These are phyloP conservation scores for Drosophila arawakana DNA, from an alignment of 1,140 invertebrate species.

Conservation along the genomic window DNA sequence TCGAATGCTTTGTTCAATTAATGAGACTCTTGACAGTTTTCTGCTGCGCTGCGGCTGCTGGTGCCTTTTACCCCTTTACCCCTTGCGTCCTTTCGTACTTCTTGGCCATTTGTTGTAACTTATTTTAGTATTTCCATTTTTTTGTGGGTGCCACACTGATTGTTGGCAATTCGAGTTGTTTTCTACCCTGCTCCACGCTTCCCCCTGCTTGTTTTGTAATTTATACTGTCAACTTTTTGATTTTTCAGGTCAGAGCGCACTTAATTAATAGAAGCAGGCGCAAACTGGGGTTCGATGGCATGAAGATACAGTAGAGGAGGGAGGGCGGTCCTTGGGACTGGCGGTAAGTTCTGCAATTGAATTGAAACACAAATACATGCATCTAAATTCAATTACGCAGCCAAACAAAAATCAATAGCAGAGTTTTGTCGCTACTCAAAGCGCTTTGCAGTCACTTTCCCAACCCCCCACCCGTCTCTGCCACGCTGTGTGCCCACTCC, in stretches of 20 bases:
- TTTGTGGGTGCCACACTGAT: conserved; percentile 45
- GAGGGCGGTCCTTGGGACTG: background rate
- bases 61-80: conserved; percentile 13
- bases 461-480: background rate
- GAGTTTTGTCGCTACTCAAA: conserved; percentile 42
- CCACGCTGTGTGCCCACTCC: background rate
- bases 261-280: conserved; percentile 74
- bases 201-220: conserved; percentile 71
- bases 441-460: background rate
- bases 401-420: conserved; percentile 74
- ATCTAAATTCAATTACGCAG: conserved; percentile 75
- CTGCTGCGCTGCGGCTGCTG: conserved; percentile 53
- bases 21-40: conserved; percentile 84
- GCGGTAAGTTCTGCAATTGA: conserved; percentile 55
- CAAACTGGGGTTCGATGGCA: background rate
- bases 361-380: conserved; percentile 64
- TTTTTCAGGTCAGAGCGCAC: conserved; percentile 79
- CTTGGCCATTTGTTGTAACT: conserved; percentile 27
- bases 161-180: conserved; percentile 38
- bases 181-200: conserved; percentile 5
- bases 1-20: conserved; percentile 83
- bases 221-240: conserved; percentile 82
- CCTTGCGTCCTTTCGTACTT: background rate
- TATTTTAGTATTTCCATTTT: conserved; percentile 8
- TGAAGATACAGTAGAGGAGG: background rate